Evolutionary conservation across 2,888 invertebrate species (phyloP).

Genomic region (Hypena proboscidalis): DNA sequence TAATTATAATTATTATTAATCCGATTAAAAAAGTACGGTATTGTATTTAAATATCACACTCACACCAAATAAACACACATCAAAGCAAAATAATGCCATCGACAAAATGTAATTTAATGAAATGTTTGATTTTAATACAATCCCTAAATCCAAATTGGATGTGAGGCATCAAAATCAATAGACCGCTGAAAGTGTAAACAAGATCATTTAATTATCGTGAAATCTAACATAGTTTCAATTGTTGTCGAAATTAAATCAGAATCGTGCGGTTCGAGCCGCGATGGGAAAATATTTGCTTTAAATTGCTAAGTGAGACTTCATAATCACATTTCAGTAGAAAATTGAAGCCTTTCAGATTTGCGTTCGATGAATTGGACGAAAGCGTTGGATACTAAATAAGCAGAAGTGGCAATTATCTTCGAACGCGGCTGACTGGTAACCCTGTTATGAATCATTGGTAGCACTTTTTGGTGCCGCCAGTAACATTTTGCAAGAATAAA

Average conservation of each 20-base stretch:
- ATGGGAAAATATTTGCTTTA: conserved; percentile 39
- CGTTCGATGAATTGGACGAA: conserved; percentile 40
- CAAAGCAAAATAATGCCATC: too few species aligned
- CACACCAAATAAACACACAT: too few species aligned
- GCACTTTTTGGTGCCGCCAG: conserved; percentile 7
- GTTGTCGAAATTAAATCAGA: conserved; percentile 38
- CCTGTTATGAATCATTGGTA: conserved; percentile 6
- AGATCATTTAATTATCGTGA: conserved; percentile 34
- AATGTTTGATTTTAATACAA: too few species aligned
- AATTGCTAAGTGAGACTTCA: conserved; percentile 39
- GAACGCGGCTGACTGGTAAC: conserved; percentile 15
- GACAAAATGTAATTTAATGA: too few species aligned
- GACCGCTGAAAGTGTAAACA: conserved; percentile 23
- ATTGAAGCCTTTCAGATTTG: conserved; percentile 54
- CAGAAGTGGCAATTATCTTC: conserved; percentile 42
- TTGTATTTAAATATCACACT: too few species aligned
- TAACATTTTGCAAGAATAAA: conserved; percentile 1
- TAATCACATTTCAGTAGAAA: conserved; percentile 53
- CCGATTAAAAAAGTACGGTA: too few species aligned
- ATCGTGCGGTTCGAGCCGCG: conserved; percentile 29
- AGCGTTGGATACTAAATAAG: conserved; percentile 47
- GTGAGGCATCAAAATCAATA: conserved; percentile 15
- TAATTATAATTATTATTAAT: too few species aligned
- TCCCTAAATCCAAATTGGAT: conserved; percentile 2
- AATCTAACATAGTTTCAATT: conserved; percentile 31